These are phyloP conservation scores for Cyclargus thomasi DNA, from an alignment of 1,140 invertebrate species.

Conservation along the genomic window DNA sequence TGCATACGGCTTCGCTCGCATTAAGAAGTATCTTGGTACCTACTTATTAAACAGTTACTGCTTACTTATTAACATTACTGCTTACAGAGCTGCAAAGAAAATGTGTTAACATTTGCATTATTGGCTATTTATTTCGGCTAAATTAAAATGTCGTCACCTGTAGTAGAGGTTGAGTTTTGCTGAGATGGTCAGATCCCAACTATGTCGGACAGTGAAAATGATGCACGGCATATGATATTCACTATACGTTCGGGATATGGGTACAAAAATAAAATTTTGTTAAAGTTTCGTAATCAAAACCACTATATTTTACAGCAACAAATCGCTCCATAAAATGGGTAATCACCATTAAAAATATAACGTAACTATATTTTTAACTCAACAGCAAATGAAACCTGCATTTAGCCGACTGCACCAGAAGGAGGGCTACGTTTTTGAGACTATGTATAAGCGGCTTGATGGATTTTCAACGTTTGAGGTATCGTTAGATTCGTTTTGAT, in stretches of 20 bases:
- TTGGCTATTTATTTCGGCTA: not conserved
- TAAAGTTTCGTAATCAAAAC: not conserved
- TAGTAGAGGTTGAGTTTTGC: conserved; percentile 9
- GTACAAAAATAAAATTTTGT: not conserved
- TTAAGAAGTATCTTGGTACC: too few relatives aligned
- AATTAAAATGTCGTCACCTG: not conserved
- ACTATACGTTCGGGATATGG: not conserved
- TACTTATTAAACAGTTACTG: too few relatives aligned
- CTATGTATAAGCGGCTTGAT: too few relatives aligned
- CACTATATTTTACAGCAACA: not conserved
- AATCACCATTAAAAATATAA: not conserved
- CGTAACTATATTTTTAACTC: not conserved
- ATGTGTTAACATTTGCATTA: not conserved
- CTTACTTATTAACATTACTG: too few relatives aligned
- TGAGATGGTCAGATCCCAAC: not conserved
- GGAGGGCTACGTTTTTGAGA: too few relatives aligned
- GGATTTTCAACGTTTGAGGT: too few relatives aligned
- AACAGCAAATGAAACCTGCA: not conserved
- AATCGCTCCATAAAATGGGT: not conserved
- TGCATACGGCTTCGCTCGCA: too few relatives aligned
- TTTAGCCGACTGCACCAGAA: too few relatives aligned
- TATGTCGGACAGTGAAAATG: not conserved
- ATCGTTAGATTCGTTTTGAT: too few relatives aligned
- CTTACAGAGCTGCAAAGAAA: not conserved
- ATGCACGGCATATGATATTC: not conserved